Evolutionary conservation across 1,140 invertebrate genomes (phyloP), one percentile per base, ranked within the genome.

Genomic region (Zaprionus africanus): DNA sequence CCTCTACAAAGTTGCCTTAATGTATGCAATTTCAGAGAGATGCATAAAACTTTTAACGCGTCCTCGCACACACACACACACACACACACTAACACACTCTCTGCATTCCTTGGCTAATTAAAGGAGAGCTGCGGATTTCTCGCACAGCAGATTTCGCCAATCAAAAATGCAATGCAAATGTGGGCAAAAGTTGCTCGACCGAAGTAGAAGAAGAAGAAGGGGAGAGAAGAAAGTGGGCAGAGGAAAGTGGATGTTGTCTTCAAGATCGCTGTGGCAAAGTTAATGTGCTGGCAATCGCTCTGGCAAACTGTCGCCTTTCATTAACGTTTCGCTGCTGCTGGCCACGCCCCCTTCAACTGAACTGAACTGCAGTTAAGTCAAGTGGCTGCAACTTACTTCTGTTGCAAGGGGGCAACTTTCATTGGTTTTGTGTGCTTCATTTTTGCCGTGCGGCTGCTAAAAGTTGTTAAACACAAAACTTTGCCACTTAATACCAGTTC

Each of bases 401-500:
- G 54, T 28, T 64, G 59, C 65, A 76, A 49, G 38, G 46, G 36
- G 63, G 51, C 53, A 88, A 88, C 79, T 79, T 87, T 88, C 72
- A 60, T 82, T 28, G 63, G 70, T 71, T 78, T 79, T 78, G 36
- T 84, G 72, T 88, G 78, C 71, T 78, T 85, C 75, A 76, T 79
- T 84, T 90, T 88, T 90, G 76, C 81, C 56, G 76, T 78, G 68
- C 75, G 85, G 66, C 81, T 85, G 75, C 85, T 85, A 74, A 88
- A 88, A 90, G 85, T 88, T 88, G 85, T 90, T 88, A 88, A 88
- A 88, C 84, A 88, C 84, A 90, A 88, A 88, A 88, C 75, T 88
- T 88, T 88, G 84, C 84, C 81, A 88, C 84, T 88, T 88, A 88
- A 88, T 88, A 88, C 85, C 85, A 87, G 84, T 88, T 88, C 85